Base-by-base conservation (phyloP, 2,113 vertebrate species). In the Corynorhinus townsendii region DNA sequence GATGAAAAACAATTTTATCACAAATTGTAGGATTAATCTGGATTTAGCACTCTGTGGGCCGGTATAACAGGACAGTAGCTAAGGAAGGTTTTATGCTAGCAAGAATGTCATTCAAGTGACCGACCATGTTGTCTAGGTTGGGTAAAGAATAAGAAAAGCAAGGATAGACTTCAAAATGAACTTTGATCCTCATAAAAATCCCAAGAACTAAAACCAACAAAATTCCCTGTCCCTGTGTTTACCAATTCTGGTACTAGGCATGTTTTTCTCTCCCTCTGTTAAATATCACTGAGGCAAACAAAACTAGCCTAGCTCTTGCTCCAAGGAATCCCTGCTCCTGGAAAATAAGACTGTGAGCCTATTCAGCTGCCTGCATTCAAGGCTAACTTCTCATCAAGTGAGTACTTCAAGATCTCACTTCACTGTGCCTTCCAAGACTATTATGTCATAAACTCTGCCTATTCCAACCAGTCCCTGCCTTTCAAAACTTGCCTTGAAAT, bases 401-500 rank as follows among this genome's bases (percentile, higher is more conserved):
- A 93, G 14, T 64, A 47, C 28, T 86, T 83, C 24, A 79, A 97
- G 49, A 38, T 66, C 19, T 91, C n/a, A 22, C 66, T 19, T 86
- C 5, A 3, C 20, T 38, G 14, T 86, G 40, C 35, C 62, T 95
- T 79, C 66, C 54, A 40, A 82, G 88, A 83, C 38, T 47, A 83
- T 45, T 68, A 89, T 71, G 59, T 86, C 33, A 75, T 69, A 40
- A 68, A 71, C 68, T 52, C 52, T 95, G 15, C 47, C 73, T 68
- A 33, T 92, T 95, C 77, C 52, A 89, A 47, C n/a, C 33, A 86
- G 66, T 35, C 12, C 22, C 20, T 85, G 45, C 45, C 92, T 92
- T 85, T 68, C 15, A 77, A 95, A 69, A 90, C 82, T 77, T 95
- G 77, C 47, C 89, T 96, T 73, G 62, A 93, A 94, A 72, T 85